Percentiles rank a stretch among this genome's conserved stretches.
phyloP scores from a whole-genome alignment of 2,797 vertebrate genomes.

The Catostomus latipinnis region DNA sequence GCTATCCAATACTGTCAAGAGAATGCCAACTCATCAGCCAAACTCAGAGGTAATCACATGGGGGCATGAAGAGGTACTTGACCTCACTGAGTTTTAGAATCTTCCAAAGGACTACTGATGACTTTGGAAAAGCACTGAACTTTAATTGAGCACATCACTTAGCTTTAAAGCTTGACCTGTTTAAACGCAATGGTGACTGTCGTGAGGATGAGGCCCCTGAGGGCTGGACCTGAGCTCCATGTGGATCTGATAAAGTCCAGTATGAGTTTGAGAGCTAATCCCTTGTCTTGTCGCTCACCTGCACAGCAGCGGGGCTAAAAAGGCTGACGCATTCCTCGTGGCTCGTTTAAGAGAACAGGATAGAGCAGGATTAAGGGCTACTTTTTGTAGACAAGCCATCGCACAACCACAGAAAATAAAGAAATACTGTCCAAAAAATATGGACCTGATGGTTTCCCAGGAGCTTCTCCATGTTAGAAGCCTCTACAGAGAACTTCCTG shows the following conservation, averaged over 20 bases:
- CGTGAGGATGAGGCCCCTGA: conserved; percentile 7
- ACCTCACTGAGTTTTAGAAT: conserved; percentile 23
- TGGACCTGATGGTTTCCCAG: neutral
- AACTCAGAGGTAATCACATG: conserved; percentile 33
- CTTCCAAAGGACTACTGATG: conserved; percentile 12
- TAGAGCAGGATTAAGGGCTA: conserved; percentile 54
- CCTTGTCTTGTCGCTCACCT: conserved; percentile 34
- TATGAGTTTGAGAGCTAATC: conserved; percentile 42
- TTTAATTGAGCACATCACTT: neutral
- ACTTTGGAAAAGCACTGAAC: neutral
- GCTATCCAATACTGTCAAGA: conserved; percentile 53
- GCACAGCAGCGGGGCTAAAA: conserved; percentile 41
- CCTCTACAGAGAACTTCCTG: conserved; percentile 41
- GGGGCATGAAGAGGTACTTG: conserved; percentile 42
- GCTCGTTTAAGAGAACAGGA: conserved; percentile 59
- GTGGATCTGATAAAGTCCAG: conserved; percentile 41
- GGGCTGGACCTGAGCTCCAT: conserved; percentile 37
- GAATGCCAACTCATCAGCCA: conserved; percentile 40
- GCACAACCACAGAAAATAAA: conserved; percentile 39
- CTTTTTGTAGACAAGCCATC: conserved; percentile 47
- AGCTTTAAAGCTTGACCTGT: neutral
- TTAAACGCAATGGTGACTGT: neutral
- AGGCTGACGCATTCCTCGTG: conserved; percentile 52
- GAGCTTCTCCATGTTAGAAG: conserved; percentile 43
- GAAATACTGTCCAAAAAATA: conserved; percentile 10